These are phyloP conservation scores for Drosophila arawakana DNA, from an alignment of 1,140 invertebrate genomes.

Conservation along the genomic window DNA sequence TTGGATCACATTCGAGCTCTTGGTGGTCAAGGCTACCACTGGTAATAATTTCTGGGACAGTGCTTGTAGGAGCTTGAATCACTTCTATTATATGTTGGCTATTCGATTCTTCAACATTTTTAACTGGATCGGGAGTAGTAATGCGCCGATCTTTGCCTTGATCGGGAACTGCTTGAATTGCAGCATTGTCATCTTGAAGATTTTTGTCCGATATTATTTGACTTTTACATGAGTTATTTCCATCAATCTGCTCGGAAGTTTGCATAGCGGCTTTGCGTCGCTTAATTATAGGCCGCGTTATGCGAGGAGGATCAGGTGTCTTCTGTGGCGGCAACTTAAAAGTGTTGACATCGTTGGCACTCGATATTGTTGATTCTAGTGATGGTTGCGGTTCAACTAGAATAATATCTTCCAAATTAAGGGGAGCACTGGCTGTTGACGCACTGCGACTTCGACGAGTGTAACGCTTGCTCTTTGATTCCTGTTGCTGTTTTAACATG, in stretches of 20 bases:
- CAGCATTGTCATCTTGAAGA: not conserved
- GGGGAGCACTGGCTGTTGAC: conserved; percentile 22
- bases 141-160: not conserved
- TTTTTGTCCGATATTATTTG: conserved; percentile 2
- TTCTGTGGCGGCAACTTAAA: conserved; percentile 33
- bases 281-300: conserved; percentile 68
- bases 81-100: conserved; percentile 18
- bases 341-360: not conserved
- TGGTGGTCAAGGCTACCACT: not conserved
- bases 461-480: conserved; percentile 35
- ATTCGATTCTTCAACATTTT: not conserved
- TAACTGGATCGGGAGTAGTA: not conserved
- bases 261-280: conserved; percentile 65
- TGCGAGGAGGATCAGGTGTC: conserved; percentile 13
- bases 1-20: conserved; percentile 1
- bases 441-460: conserved; percentile 45
- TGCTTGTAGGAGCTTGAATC: conserved; percentile 63
- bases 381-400: conserved; percentile 69
- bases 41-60: conserved; percentile 46
- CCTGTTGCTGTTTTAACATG: conserved; percentile 63
- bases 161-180: not conserved
- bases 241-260: conserved; percentile 37
- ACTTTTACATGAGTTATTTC: conserved; percentile 3
- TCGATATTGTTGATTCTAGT: conserved; percentile 13
- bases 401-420: conserved; percentile 74